Evolutionary conservation across 2,888 invertebrate species (phyloP).

Genomic region (Chironomus tentans): DNA sequence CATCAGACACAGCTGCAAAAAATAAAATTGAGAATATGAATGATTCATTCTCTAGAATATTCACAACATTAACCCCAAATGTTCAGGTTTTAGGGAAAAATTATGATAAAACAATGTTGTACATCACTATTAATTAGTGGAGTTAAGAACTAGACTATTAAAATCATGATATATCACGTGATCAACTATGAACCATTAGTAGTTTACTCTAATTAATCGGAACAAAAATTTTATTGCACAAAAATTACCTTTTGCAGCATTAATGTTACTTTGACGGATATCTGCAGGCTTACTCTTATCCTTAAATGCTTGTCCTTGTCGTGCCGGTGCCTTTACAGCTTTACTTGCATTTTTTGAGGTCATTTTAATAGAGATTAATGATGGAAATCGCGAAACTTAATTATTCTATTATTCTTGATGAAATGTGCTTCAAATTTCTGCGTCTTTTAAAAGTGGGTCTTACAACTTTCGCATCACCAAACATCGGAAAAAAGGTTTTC

Average conservation of each 20-base stretch:
- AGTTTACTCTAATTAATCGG: neutral
- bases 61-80: neutral
- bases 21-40: constrained; percentile 25
- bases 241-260: constrained; percentile 87
- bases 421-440: too few relatives aligned
- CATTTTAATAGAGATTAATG: constrained; percentile 29
- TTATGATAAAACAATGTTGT: too few relatives aligned
- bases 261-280: constrained; percentile 90
- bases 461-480: neutral
- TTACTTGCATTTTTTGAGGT: constrained; percentile 39
- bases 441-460: neutral
- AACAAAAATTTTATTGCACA: neutral
- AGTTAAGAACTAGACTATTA: too few relatives aligned
- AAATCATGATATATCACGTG: too few relatives aligned
- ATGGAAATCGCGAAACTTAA: neutral
- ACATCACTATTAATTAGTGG: too few relatives aligned
- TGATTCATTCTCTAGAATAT: neutral
- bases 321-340: constrained; percentile 33
- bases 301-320: constrained; percentile 57
- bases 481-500: neutral
- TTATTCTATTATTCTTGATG: too few relatives aligned
- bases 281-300: constrained; percentile 91
- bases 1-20: constrained; percentile 90
- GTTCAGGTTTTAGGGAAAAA: neutral
- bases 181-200: neutral